Percentiles rank a stretch among this genome's conserved stretches.
phyloP scores from a whole-genome alignment of 2,113 vertebrate genomes.

The Elgaria multicarinata region DNA sequence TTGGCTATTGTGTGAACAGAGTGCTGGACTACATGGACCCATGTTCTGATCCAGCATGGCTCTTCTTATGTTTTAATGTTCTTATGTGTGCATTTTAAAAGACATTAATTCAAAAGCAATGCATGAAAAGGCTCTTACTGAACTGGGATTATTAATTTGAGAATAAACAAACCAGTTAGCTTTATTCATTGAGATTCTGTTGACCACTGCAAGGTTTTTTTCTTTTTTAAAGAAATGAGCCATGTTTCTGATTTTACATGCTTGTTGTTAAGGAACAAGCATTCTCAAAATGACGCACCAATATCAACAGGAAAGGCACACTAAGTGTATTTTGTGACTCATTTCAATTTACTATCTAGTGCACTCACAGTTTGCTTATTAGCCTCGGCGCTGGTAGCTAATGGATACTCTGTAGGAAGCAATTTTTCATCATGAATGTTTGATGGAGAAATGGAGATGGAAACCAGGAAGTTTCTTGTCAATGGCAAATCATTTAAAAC shows the following conservation, averaged over 20 bases:
- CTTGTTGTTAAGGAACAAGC: slow-evolving; percentile 71
- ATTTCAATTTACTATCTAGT: slow-evolving; percentile 75
- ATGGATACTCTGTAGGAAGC: slow-evolving; percentile 79
- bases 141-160: slow-evolving; percentile 56
- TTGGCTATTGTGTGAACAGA: too few species aligned
- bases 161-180: slow-evolving; percentile 49
- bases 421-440: slow-evolving; percentile 80
- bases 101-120: neutral
- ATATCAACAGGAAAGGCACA: slow-evolving; percentile 70
- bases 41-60: too few species aligned
- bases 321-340: slow-evolving; percentile 80
- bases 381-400: slow-evolving; percentile 73
- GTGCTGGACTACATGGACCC: too few species aligned
- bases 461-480: slow-evolving; percentile 47
- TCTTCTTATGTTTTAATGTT: too few species aligned
- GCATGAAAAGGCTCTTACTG: slow-evolving; percentile 12
- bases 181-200: slow-evolving; percentile 52
- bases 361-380: slow-evolving; percentile 75
- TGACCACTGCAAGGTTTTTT: slow-evolving; percentile 36
- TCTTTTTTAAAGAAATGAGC: slow-evolving; percentile 33
- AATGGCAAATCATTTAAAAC: slow-evolving; percentile 34
- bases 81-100: neutral
- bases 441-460: slow-evolving; percentile 76
- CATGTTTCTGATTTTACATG: slow-evolving; percentile 57
- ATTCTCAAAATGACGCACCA: slow-evolving; percentile 74